These are phyloP conservation scores for Brachyrhaphis roseni DNA, from an alignment of 2,797 vertebrate genomes.

Conservation along the genomic window DNA sequence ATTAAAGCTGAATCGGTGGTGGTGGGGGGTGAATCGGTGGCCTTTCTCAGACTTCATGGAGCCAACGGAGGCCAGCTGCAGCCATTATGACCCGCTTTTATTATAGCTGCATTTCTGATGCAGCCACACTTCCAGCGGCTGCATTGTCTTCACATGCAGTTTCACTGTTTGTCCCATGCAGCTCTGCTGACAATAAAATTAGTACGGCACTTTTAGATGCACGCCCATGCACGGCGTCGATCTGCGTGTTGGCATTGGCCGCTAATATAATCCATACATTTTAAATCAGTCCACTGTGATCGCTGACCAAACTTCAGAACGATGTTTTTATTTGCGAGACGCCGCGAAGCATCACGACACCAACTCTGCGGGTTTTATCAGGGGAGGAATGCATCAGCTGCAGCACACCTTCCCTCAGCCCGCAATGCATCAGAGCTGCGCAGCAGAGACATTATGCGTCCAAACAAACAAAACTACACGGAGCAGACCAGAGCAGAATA, in stretches of 20 bases:
- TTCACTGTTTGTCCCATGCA: background rate
- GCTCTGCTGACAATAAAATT: background rate
- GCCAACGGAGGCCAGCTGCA: constrained; percentile 43
- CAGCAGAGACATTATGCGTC: background rate
- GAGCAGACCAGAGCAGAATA: constrained; percentile 22
- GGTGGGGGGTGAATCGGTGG: constrained; percentile 25
- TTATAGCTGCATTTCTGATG: constrained; percentile 15
- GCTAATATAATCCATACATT: background rate
- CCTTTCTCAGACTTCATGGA: constrained; percentile 49
- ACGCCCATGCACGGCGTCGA: background rate
- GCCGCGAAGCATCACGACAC: background rate
- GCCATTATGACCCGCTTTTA: constrained; percentile 7
- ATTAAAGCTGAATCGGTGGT: background rate
- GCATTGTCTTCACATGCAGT: background rate
- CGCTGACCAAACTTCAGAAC: background rate
- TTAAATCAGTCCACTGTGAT: background rate
- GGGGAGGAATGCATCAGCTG: background rate
- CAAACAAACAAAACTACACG: constrained; percentile 10
- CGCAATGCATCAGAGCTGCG: background rate
- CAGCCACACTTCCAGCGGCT: background rate
- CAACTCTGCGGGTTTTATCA: background rate
- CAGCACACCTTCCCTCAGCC: background rate
- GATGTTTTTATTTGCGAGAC: background rate
- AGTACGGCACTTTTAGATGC: background rate
- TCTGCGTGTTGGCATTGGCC: background rate